Evolutionary conservation across 2,888 invertebrate species (phyloP), one percentile per base, ranked within the genome.

Genomic region (Melanargia galathea): DNA sequence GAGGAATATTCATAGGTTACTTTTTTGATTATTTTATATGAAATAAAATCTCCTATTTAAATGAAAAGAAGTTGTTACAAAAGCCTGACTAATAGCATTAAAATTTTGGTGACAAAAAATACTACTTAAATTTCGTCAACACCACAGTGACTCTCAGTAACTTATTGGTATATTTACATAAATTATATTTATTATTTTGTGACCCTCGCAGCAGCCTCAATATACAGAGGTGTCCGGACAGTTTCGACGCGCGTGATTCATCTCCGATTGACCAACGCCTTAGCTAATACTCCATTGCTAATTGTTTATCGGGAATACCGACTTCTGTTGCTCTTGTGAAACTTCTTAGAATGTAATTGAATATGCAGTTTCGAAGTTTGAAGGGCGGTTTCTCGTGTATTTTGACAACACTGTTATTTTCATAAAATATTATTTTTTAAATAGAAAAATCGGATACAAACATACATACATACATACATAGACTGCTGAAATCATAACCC

Each of bases 301-400:
- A 61, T 55, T 56, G 24, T 56, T 20, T 57, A 26, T 65, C 30
- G 60, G 67, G 48, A 67, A 63, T 63, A 58, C 65, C 60, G 30
- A 43, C 55, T 18, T 54, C 11, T 26, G 57, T 43, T 22, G 24
- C 54, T 16, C 45, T 65, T 59, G 35, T 18, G 35, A 43, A 54
- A 54, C 13, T 49, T 26, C 18, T 26, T 48, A 35, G 35, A 35
- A 40, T 7, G n/a, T n/a, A 40, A 40, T 16, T 40, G 40, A 16
- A 7, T 40, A 6, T 40, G 1, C 6, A 40, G 16, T 8, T 30
- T 30, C 7, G n/a, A n/a, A n/a, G n/a, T n/a, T 30, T 30, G 6
- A 26, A 30, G 8, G 0, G 30, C 30, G n/a, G n/a, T n/a, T n/a
- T n/a, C n/a, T n/a, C n/a, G n/a, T n/a, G n/a, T n/a, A n/a, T n/a